Conservation (phyloP, 2,113 vertebrate species). For the Spheniscus mendiculus region DNA sequence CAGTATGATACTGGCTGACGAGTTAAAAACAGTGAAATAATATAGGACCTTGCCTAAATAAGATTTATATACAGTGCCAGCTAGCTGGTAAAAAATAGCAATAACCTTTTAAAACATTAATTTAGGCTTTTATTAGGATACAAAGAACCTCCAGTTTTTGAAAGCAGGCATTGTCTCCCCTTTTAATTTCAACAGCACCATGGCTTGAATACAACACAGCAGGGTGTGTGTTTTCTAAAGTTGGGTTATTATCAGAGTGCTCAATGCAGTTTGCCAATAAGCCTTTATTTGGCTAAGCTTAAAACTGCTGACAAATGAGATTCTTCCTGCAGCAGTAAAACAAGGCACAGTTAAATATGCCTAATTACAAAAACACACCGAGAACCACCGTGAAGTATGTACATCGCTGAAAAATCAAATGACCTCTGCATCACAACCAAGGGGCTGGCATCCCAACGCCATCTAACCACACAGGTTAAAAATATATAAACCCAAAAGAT, state of each 20-base stretch:
- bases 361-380: conserved; percentile 74
- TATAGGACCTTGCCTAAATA: conserved; percentile 70
- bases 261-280: conserved; percentile 79
- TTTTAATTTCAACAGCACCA: conserved; percentile 75
- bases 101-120: conserved; percentile 85
- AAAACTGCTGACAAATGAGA: conserved; percentile 84
- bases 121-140: conserved; percentile 80
- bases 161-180: conserved; percentile 79
- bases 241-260: conserved; percentile 79
- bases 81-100: conserved; percentile 81
- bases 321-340: conserved; percentile 76
- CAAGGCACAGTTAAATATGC: conserved; percentile 74
- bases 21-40: conserved; percentile 71
- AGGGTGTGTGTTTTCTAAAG: conserved; percentile 81
- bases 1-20: conserved; percentile 70
- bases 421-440: neutral
- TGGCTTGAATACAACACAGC: conserved; percentile 77
- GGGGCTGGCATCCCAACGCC: neutral
- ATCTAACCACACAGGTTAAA: neutral
- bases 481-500: neutral
- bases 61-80: conserved; percentile 75
- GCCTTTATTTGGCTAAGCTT: conserved; percentile 82
- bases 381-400: conserved; percentile 10
- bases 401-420: conserved; percentile 13
- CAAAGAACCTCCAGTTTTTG: conserved; percentile 77